Percentiles rank a stretch among this genome's conserved stretches.
Conservation (phyloP, 1,140 invertebrate species). For the Heliconius hewitsoni region DNA sequence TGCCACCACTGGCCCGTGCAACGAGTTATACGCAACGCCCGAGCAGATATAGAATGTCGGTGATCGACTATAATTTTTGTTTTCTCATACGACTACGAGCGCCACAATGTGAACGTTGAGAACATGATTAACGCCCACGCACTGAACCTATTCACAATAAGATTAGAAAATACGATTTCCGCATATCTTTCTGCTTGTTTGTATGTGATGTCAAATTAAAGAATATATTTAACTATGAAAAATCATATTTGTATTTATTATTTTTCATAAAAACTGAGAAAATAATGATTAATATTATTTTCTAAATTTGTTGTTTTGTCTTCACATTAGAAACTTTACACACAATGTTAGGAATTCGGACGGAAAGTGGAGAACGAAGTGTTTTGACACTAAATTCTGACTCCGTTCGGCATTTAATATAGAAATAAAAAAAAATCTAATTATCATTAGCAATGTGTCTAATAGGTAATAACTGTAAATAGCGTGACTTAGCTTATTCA, state of each 20-base stretch:
- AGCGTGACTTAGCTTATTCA: constrained; percentile 17
- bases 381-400: background rate
- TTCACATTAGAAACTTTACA: no score
- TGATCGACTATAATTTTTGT: constrained; percentile 81
- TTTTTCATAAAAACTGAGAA: background rate
- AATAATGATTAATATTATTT: no score
- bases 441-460: background rate
- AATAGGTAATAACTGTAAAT: background rate
- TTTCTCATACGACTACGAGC: constrained; percentile 51
- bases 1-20: constrained; percentile 70
- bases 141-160: constrained; percentile 15
- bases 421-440: background rate
- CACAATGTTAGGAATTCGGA: no score
- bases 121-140: constrained; percentile 34
- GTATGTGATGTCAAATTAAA: no score
- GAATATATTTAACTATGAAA: no score
- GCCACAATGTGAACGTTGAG: constrained; percentile 54
- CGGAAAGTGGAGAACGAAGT: background rate
- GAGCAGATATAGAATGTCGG: constrained; percentile 76
- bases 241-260: no score
- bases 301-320: no score
- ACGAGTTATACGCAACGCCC: constrained; percentile 71
- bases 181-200: background rate
- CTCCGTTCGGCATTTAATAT: no score
- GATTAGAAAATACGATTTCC: constrained; percentile 19